These are phyloP conservation scores for Phyllopteryx taeniolatus DNA, from an alignment of 2,113 vertebrate genomes.

Conservation along the genomic window DNA sequence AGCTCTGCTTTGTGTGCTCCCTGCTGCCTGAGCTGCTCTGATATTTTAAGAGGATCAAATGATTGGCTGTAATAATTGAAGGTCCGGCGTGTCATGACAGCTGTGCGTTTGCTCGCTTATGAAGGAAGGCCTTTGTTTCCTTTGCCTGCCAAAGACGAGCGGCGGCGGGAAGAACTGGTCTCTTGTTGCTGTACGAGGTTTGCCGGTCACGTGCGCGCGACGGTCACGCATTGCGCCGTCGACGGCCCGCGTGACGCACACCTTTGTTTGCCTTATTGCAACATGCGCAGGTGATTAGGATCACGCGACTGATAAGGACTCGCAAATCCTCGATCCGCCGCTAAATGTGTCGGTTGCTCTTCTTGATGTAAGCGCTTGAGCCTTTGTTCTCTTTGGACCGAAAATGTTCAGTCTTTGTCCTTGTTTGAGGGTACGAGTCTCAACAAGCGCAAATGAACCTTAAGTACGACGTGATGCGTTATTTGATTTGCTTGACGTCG, in stretches of 20 bases:
- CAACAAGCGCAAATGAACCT: constrained; percentile 16
- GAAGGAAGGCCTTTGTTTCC: neutral
- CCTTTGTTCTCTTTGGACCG: constrained; percentile 21
- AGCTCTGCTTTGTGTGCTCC: constrained; percentile 17
- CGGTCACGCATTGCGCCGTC: constrained; percentile 20
- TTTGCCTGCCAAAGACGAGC: neutral
- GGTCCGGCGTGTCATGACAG: constrained; percentile 2
- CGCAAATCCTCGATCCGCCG: constrained; percentile 14
- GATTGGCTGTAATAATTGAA: constrained; percentile 22
- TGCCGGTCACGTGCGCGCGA: constrained; percentile 28
- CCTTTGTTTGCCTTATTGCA: constrained; percentile 41
- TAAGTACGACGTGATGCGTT: constrained; percentile 17
- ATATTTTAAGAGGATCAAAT: constrained; percentile 33
- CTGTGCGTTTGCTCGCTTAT: constrained; percentile 13
- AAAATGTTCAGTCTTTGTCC: constrained; percentile 17
- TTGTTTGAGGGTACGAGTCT: constrained; percentile 18
- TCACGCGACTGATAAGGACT: constrained; percentile 32
- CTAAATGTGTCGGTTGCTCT: constrained; percentile 11
- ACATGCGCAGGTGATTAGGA: constrained; percentile 31
- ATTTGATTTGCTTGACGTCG: constrained; percentile 1
- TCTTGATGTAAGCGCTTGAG: constrained; percentile 23
- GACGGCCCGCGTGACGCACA: constrained; percentile 42
- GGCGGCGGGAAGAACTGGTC: neutral
- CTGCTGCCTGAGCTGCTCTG: constrained; percentile 23
- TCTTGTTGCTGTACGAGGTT: constrained; percentile 15